Conservation (phyloP, 2,888 invertebrate species). For the Drosophila macrothrix region DNA sequence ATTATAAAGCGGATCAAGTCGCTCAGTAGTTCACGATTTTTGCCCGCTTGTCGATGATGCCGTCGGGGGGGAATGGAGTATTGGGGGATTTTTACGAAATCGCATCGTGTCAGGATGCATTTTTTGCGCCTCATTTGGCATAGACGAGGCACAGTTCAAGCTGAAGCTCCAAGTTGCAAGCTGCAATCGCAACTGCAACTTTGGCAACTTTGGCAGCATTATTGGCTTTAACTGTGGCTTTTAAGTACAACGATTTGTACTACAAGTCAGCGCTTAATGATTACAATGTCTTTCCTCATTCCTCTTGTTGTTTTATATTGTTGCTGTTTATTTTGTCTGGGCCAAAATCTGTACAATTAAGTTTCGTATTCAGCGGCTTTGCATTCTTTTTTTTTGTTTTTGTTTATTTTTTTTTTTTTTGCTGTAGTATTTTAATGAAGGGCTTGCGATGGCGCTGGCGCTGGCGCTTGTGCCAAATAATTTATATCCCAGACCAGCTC, state of each 20-base stretch:
- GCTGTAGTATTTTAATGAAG: slow-evolving; percentile 69
- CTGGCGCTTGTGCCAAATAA: slow-evolving; percentile 57
- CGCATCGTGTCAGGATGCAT: slow-evolving; percentile 81
- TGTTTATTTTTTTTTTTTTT: slow-evolving; percentile 27
- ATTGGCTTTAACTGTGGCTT: slow-evolving; percentile 72
- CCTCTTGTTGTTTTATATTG: slow-evolving; percentile 41
- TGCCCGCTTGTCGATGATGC: slow-evolving; percentile 1
- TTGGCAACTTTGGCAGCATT: slow-evolving; percentile 55
- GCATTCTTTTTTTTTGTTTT: slow-evolving; percentile 42
- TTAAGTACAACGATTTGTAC: slow-evolving; percentile 80
- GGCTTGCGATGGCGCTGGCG: slow-evolving; percentile 45
- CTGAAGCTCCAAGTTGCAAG: slow-evolving; percentile 23
- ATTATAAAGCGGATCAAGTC: slow-evolving; percentile 81
- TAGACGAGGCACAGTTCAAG: slow-evolving; percentile 43
- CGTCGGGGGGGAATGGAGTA: background rate
- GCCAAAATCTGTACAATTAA: slow-evolving; percentile 75
- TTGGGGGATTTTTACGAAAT: slow-evolving; percentile 55
- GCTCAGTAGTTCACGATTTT: slow-evolving; percentile 77
- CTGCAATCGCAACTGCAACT: slow-evolving; percentile 18
- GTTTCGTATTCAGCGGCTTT: slow-evolving; percentile 55
- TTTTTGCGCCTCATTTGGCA: slow-evolving; percentile 77
- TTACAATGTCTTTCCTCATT: slow-evolving; percentile 71
- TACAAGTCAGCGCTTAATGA: slow-evolving; percentile 78
- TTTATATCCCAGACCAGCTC: slow-evolving; percentile 49
- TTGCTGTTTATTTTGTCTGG: slow-evolving; percentile 53